Evolutionary conservation across 2,888 invertebrate species (phyloP).

Genomic region (Allophyes oxyacanthae): DNA sequence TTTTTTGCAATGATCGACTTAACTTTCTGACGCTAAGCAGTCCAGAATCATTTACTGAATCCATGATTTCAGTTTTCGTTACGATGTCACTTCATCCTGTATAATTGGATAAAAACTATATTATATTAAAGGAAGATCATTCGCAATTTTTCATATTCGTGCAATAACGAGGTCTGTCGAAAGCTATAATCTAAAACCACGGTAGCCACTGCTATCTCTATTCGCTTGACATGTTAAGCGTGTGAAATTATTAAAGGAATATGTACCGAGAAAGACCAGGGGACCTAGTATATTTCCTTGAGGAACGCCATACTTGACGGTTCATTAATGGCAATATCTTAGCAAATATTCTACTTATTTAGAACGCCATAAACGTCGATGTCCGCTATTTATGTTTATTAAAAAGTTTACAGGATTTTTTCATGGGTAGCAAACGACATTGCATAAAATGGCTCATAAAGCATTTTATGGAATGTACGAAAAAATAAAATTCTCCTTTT

Average conservation of each 20-base stretch:
- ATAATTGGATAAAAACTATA: too few species aligned
- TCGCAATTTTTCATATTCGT: conserved; percentile 9
- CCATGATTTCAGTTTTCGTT: too few species aligned
- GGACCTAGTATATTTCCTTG: conserved; percentile 16
- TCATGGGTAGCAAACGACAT: conserved; percentile 12
- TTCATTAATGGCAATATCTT: conserved; percentile 33
- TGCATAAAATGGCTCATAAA: conserved; percentile 8
- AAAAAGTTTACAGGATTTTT: conserved; percentile 35
- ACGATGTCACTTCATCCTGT: too few species aligned
- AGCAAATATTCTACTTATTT: conserved; percentile 27
- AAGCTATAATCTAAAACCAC: too few species aligned
- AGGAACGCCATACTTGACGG: conserved; percentile 36
- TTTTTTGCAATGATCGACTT: too few species aligned
- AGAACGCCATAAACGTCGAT: conserved; percentile 27
- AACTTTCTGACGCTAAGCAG: too few species aligned
- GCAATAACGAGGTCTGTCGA: conserved; percentile 40
- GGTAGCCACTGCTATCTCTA: conserved; percentile 18
- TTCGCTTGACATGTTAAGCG: conserved; percentile 31
- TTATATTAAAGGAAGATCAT: conserved; percentile 2
- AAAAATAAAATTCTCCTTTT: too few species aligned
- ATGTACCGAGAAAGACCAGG: conserved; percentile 5
- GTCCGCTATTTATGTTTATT: conserved; percentile 21
- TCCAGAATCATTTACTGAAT: too few species aligned
- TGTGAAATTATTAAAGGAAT: conserved; percentile 17
- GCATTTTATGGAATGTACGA: conserved; percentile 15